Evolutionary conservation across 2,797 vertebrate species (phyloP), one percentile per base, ranked within the genome.

Genomic region (Florisuga fusca): DNA sequence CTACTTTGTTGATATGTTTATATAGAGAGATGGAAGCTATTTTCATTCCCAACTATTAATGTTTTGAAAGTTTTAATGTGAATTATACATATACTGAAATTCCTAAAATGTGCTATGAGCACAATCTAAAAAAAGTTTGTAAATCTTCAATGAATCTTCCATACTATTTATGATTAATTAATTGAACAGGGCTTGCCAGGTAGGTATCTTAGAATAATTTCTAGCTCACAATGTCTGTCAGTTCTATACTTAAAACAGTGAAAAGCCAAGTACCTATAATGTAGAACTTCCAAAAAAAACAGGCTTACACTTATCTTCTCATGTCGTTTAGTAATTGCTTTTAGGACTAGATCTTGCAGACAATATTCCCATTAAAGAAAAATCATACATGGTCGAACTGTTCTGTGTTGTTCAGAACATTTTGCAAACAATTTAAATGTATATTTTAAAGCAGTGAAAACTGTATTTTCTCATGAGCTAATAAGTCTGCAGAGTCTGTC

Each of bases 341-440:
- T 50, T 85, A 91, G 34, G 82, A 83, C 15, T 48, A 33, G 6
- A 9, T 55, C 43, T 85, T 68, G 57, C 6, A 57, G 31, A 43
- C 3, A 84, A 15, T 54, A 64, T 45, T 54, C 17, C 17, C 54
- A 46, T 64, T 77, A 54, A 26, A 66, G 46, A 64, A 67, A 76
- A 87, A 46, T 43, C 3, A 41, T 58, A n/a, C 26, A 45, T 33
- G 14, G 67, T 74, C 20, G 43, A 78, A 67, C 21, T 83, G 7
- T 54, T 84, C 51, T 67, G 23, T 45, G 83, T 71, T 90, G 22
- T 61, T 26, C n/a, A 33, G 43, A 84, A 69, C 87, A 90, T 84
- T 88, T 79, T 82, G 73, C 61, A 94, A 95, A 93, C 84, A 91
- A 79, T 54, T 88, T 81, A 73, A 73, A 71, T 82, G 41, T 67